Conservation (phyloP, 2,113 vertebrate species). For the Mionectes macconnelli region DNA sequence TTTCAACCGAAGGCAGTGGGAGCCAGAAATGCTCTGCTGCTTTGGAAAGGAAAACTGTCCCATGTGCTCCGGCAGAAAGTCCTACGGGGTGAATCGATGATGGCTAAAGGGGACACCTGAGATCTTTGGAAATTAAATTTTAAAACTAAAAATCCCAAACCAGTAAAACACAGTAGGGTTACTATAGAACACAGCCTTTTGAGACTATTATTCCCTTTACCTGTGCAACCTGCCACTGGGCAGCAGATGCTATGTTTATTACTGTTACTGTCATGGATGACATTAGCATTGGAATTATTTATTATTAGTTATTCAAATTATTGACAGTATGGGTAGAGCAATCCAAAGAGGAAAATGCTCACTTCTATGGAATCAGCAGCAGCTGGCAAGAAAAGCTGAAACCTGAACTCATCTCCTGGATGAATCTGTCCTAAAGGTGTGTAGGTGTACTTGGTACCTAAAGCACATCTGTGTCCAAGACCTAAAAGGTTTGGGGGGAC, state of each 20-base stretch:
- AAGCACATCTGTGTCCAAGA: background rate
- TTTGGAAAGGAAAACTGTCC: background rate
- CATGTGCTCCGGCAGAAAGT: background rate
- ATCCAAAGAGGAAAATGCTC: background rate
- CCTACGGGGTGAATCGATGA: background rate
- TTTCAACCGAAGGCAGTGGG: background rate
- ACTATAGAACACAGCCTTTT: background rate
- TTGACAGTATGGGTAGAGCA: background rate
- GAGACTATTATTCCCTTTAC: background rate
- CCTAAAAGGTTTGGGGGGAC: background rate
- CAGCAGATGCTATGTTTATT: background rate
- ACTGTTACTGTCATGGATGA: background rate
- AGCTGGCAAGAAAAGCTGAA: background rate
- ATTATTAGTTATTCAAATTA: background rate
- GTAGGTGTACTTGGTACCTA: background rate
- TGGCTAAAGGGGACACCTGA: background rate
- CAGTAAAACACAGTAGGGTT: background rate
- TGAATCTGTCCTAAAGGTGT: background rate
- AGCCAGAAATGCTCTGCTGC: slow-evolving; percentile 13
- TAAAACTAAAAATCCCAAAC: background rate
- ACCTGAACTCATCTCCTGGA: background rate
- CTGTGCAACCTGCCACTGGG: background rate
- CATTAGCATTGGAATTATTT: background rate
- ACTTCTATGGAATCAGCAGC: background rate
- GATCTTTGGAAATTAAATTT: background rate